Evolutionary conservation across 2,888 invertebrate genomes (phyloP).

Genomic region (Myathropa florea): DNA sequence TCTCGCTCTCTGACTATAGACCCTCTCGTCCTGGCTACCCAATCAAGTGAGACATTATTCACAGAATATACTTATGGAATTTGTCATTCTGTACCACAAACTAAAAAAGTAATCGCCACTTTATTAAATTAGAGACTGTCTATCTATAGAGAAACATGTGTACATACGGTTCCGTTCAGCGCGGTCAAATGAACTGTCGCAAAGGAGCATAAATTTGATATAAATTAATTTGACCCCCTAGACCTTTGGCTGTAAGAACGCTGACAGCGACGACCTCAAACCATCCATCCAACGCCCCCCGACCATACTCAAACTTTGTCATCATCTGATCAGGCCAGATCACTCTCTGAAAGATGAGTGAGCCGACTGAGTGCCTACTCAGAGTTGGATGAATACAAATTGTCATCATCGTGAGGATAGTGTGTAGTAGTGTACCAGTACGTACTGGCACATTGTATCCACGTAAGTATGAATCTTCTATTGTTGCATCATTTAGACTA

Average conservation of each 20-base stretch:
- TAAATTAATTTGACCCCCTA: constrained; percentile 68
- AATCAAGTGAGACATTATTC: constrained; percentile 45
- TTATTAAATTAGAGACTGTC: constrained; percentile 62
- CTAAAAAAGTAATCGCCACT: constrained; percentile 56
- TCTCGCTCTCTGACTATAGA: background rate
- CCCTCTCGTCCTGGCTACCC: background rate
- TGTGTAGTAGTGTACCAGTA: background rate
- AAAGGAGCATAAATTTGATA: constrained; percentile 61
- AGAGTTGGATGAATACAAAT: constrained; percentile 46
- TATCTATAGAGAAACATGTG: constrained; percentile 3
- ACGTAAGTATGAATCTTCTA: background rate
- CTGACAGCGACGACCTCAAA: constrained; percentile 22
- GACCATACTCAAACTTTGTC: constrained; percentile 8
- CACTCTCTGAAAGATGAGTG: constrained; percentile 11
- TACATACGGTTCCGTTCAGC: constrained; percentile 10
- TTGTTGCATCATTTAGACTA: constrained; percentile 52
- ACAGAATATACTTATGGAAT: constrained; percentile 19
- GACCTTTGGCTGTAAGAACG: constrained; percentile 51
- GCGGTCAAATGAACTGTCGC: constrained; percentile 52
- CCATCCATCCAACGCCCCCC: background rate
- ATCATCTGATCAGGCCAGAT: constrained; percentile 34
- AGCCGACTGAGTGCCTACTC: constrained; percentile 15
- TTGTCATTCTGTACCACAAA: constrained; percentile 29
- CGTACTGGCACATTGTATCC: background rate
- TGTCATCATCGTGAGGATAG: background rate